These are phyloP conservation scores for Orchesella flavescens DNA, from an alignment of 2,888 invertebrate genomes.

Conservation along the genomic window DNA sequence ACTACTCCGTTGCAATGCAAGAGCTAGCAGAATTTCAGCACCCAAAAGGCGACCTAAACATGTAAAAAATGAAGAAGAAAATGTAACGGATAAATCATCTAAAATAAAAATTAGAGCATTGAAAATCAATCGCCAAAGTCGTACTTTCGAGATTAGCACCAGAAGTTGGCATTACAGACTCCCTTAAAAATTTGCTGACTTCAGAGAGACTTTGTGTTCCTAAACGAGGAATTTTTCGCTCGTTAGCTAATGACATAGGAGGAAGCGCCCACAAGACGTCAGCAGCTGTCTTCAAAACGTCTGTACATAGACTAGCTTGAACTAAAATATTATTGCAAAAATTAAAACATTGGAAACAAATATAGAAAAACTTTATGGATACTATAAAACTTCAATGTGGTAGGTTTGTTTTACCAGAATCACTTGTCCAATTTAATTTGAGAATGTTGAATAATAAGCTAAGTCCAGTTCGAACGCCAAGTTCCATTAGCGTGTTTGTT, in stretches of 20 bases:
- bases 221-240: constrained; percentile 77
- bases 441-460: constrained; percentile 79
- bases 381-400: too few relatives aligned
- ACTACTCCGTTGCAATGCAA: constrained; percentile 79
- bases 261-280: constrained; percentile 78
- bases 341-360: too few relatives aligned
- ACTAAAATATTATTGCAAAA: constrained; percentile 26
- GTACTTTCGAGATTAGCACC: constrained; percentile 76
- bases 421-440: constrained; percentile 78
- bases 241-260: constrained; percentile 78
- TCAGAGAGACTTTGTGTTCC: constrained; percentile 77
- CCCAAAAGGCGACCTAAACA: constrained; percentile 73
- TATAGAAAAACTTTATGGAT: neutral
- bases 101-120: too few relatives aligned
- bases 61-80: too few relatives aligned
- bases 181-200: constrained; percentile 77
- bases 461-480: constrained; percentile 79
- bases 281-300: constrained; percentile 78
- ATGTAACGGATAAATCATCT: too few relatives aligned
- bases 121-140: too few relatives aligned
- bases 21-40: constrained; percentile 77
- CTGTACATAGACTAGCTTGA: constrained; percentile 77
- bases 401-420: too few relatives aligned
- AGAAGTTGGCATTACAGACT: constrained; percentile 76
- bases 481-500: constrained; percentile 78